phyloP scores from a whole-genome alignment of 2,888 invertebrate genomes.

The Caenorhabditis afra region DNA sequence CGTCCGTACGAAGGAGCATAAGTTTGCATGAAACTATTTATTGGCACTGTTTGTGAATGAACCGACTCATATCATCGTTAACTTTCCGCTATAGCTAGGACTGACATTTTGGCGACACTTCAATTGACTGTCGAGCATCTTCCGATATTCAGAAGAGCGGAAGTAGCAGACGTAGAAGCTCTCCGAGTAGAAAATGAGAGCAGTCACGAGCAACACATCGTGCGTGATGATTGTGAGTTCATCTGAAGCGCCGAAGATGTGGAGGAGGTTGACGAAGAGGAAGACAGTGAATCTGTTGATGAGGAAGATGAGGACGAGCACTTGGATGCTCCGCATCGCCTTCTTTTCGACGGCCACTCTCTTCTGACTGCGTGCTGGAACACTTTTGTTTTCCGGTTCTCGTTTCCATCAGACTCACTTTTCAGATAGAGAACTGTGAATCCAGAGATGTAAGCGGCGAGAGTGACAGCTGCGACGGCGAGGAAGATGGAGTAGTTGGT shows the following conservation, averaged over 20 bases:
- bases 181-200: background rate
- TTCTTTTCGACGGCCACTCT: slow-evolving; percentile 2
- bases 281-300: slow-evolving; percentile 7
- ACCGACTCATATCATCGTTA: background rate
- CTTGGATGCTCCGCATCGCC: slow-evolving; percentile 2
- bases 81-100: too few species aligned
- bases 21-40: slow-evolving; percentile 3
- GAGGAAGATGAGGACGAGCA: slow-evolving; percentile 12
- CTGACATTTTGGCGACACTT: too few species aligned
- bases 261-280: background rate
- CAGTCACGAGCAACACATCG: background rate
- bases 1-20: slow-evolving; percentile 14
- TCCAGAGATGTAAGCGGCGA: background rate
- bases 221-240: background rate
- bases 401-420: background rate
- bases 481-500: slow-evolving; percentile 2
- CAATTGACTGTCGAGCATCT: background rate
- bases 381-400: background rate
- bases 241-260: background rate
- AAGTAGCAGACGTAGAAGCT: background rate
- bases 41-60: background rate
- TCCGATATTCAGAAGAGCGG: background rate
- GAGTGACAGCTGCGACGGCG: background rate
- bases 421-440: slow-evolving; percentile 2
- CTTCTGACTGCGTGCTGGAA: background rate